These are phyloP conservation scores for Ahaetulla prasina DNA, from an alignment of 2,113 vertebrate species.

Conservation along the genomic window DNA sequence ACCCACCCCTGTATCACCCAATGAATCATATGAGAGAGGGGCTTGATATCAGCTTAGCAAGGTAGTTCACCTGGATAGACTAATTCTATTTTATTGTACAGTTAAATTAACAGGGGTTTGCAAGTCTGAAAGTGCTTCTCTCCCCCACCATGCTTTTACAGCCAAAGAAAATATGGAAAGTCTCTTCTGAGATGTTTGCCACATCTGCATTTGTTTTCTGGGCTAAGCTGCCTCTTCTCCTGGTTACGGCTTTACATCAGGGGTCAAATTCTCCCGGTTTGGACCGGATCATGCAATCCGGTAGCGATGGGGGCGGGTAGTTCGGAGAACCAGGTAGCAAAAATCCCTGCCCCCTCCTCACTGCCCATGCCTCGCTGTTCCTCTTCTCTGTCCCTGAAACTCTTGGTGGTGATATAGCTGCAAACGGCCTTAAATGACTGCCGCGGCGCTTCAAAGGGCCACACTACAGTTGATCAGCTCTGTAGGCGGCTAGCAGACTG, in stretches of 20 bases:
- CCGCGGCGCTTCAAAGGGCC: too few species aligned
- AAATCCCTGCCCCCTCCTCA: too few species aligned
- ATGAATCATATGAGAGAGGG: not conserved
- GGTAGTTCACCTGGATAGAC: not conserved
- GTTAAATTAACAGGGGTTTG: not conserved
- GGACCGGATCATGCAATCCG: too few species aligned
- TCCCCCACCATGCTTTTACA: not conserved
- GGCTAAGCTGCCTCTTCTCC: not conserved
- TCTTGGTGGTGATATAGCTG: too few species aligned
- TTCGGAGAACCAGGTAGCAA: too few species aligned
- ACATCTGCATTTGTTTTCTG: not conserved
- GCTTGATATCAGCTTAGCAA: not conserved
- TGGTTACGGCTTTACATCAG: not conserved
- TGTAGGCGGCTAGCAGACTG: too few species aligned
- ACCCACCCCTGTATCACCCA: not conserved
- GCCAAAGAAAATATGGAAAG: not conserved
- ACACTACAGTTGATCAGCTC: too few species aligned
- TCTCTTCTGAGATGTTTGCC: not conserved
- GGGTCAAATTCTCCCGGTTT: too few species aligned
- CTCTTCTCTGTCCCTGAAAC: too few species aligned
- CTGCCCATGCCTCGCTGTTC: too few species aligned
- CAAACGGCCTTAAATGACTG: too few species aligned
- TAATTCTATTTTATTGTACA: not conserved
- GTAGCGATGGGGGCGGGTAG: too few species aligned
- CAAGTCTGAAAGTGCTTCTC: not conserved